phyloP scores from a whole-genome alignment of 2,797 vertebrate species.

The Sparidentex hasta region DNA sequence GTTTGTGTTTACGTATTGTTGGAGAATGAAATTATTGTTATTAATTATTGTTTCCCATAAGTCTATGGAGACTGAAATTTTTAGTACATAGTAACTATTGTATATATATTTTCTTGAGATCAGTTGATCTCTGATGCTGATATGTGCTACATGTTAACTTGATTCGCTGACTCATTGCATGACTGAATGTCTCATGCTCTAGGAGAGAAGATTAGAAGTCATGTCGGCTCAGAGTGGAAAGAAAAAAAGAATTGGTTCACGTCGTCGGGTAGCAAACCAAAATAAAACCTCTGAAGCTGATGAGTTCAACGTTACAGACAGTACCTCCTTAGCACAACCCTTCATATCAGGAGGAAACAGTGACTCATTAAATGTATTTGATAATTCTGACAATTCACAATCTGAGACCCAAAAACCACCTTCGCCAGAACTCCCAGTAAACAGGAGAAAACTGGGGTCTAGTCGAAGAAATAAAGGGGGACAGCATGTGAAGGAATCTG shows the following conservation, averaged over 20 bases:
- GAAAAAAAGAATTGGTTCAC: conserved; percentile 78
- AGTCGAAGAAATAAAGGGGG: conserved; percentile 62
- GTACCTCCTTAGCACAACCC: neutral
- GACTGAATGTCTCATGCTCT: conserved; percentile 45
- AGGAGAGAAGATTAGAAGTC: conserved; percentile 55
- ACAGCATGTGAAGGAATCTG: conserved; percentile 31
- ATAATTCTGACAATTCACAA: conserved; percentile 27
- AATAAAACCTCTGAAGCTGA: conserved; percentile 29
- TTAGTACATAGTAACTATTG: neutral
- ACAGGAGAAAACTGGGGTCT: conserved; percentile 81
- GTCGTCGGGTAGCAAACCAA: conserved; percentile 39
- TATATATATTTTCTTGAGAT: neutral
- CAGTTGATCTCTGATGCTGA: neutral
- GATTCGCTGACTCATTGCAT: conserved; percentile 22
- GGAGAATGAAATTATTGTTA: neutral
- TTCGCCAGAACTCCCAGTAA: conserved; percentile 40
- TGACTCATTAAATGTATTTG: conserved; percentile 19
- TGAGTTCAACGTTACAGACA: neutral
- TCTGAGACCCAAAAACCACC: conserved; percentile 23
- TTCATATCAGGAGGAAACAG: conserved; percentile 9
- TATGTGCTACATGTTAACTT: neutral
- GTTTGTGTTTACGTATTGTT: neutral
- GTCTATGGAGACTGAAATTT: neutral
- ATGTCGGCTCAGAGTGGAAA: conserved; percentile 76
- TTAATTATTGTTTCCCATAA: neutral